Conservation (phyloP, 1,140 invertebrate genomes). For the Nymphalis io region DNA sequence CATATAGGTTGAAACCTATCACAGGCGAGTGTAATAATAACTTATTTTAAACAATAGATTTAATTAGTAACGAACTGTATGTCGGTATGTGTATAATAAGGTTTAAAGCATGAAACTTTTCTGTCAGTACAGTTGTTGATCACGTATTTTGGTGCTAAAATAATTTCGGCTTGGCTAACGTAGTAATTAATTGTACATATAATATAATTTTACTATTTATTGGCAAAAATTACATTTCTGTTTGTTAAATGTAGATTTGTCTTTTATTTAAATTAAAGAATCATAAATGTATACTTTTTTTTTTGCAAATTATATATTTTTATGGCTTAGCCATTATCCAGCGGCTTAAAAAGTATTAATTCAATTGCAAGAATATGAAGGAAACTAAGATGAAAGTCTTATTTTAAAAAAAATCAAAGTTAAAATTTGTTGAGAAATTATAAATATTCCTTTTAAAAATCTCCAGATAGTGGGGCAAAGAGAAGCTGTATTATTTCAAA, state of each 20-base stretch:
- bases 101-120: constrained; percentile 68
- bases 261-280: constrained; percentile 21
- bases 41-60: constrained; percentile 71
- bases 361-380: neutral
- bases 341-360: no score
- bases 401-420: neutral
- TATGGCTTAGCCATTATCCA: constrained; percentile 64
- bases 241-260: constrained; percentile 45
- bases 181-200: constrained; percentile 76
- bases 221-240: constrained; percentile 60
- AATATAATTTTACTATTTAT: constrained; percentile 71
- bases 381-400: no score
- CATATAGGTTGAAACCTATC: constrained; percentile 53
- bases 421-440: no score
- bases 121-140: constrained; percentile 66
- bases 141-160: constrained; percentile 76
- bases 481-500: neutral
- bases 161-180: constrained; percentile 78
- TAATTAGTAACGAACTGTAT: constrained; percentile 61
- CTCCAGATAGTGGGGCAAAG: neutral
- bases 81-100: constrained; percentile 44
- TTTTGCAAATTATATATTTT: constrained; percentile 6
- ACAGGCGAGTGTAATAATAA: constrained; percentile 70
- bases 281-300: constrained; percentile 21
- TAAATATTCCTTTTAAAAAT: neutral